Conservation (phyloP, 2,888 invertebrate genomes). For the Shargacucullia verbasci region DNA sequence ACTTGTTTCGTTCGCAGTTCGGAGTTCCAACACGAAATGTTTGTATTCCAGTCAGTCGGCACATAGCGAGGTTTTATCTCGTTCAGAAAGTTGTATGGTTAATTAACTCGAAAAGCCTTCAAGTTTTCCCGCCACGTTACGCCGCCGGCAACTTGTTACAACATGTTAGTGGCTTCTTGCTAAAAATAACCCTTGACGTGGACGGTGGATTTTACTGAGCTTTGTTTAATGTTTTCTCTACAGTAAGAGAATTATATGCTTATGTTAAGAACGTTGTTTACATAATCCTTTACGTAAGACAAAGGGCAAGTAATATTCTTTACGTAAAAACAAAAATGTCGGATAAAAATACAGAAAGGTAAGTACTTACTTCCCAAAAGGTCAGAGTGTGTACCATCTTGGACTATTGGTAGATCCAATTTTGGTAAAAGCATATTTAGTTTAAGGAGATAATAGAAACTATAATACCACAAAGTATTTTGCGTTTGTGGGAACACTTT, state of each 20-base stretch:
- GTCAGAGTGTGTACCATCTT: conserved; percentile 29
- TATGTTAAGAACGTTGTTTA: neutral
- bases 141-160: conserved; percentile 78
- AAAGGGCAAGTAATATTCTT: no score
- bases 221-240: conserved; percentile 27
- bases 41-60: conserved; percentile 67
- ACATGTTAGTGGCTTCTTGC: conserved; percentile 65
- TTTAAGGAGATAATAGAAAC: conserved; percentile 23
- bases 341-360: conserved; percentile 19
- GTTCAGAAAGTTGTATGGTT: conserved; percentile 75
- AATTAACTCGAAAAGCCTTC: conserved; percentile 78
- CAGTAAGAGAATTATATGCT: conserved; percentile 16
- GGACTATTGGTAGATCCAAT: conserved; percentile 24
- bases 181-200: conserved; percentile 45
- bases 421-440: conserved; percentile 48
- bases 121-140: conserved; percentile 78
- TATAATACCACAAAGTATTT: neutral
- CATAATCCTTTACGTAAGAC: neutral
- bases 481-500: no score
- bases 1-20: conserved; percentile 53
- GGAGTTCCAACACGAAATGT: conserved; percentile 66
- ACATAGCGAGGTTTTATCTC: conserved; percentile 71
- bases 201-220: conserved; percentile 39
- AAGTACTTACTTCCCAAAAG: neutral
- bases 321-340: conserved; percentile 1